phyloP scores from a whole-genome alignment of 2,797 vertebrate species.

The Phrynocephalus vlangalii region DNA sequence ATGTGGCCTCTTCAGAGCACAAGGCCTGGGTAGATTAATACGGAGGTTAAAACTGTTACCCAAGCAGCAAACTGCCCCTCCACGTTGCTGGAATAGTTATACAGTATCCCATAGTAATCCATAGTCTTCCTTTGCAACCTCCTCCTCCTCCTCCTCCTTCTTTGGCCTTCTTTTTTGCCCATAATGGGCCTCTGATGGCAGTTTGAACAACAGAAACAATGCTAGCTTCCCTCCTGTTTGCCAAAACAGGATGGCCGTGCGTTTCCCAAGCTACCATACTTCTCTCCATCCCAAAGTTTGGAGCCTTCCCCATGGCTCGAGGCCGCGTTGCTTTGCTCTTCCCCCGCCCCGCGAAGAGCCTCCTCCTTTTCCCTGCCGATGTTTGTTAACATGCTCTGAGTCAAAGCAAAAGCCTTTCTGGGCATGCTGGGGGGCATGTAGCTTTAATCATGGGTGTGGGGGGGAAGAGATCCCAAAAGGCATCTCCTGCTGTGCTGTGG shows the following conservation, averaged over 20 bases:
- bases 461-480: not conserved
- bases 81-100: not conserved
- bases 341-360: not conserved
- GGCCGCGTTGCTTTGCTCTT: not conserved
- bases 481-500: not conserved
- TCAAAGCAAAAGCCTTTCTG: slow-evolving; percentile 8
- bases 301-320: not conserved
- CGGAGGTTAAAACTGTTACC: too few relatives aligned
- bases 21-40: too few relatives aligned
- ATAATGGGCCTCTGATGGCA: too few relatives aligned
- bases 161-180: too few relatives aligned
- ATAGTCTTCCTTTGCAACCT: not conserved
- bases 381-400: not conserved
- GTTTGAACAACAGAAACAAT: not conserved
- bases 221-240: too few relatives aligned
- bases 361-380: not conserved
- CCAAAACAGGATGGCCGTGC: not conserved
- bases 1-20: too few relatives aligned
- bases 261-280: not conserved
- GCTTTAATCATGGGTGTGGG: slow-evolving; percentile 29
- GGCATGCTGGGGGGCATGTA: slow-evolving; percentile 17
- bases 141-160: too few relatives aligned
- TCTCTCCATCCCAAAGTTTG: not conserved
- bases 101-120: not conserved
- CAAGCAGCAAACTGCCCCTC: too few relatives aligned